Evolutionary conservation across 2,797 vertebrate species (phyloP).

Genomic region (Thaleichthys pacificus): DNA sequence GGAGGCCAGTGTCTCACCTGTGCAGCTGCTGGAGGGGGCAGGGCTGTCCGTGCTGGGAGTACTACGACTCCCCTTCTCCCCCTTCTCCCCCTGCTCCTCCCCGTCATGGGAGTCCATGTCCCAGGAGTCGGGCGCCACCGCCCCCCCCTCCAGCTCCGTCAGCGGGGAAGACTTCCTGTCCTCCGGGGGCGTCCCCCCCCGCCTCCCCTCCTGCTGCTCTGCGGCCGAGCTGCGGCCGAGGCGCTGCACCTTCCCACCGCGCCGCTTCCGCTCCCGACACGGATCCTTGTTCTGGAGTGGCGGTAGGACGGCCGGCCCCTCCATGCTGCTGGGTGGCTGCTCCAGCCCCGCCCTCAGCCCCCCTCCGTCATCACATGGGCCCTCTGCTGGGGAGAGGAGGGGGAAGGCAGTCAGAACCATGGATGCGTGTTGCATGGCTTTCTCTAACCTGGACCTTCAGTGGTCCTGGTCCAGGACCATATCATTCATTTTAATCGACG

Average conservation of each 20-base stretch:
- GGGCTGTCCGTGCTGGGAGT: conserved; percentile 10
- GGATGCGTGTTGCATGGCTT: not conserved
- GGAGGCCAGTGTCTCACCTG: conserved; percentile 4
- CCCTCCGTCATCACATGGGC: conserved; percentile 15
- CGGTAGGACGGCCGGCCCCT: not conserved
- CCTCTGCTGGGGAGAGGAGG: conserved; percentile 4
- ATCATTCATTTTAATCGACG: too few relatives aligned
- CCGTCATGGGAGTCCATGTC: conserved; percentile 1
- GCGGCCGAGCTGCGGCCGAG: too few relatives aligned
- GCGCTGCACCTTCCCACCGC: not conserved
- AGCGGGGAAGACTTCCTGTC: not conserved
- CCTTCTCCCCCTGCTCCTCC: conserved; percentile 20
- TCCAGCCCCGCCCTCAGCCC: conserved; percentile 8
- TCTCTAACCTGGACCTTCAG: too few relatives aligned
- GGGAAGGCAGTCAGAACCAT: not conserved
- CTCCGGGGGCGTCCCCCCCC: not conserved
- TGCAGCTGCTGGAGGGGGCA: conserved; percentile 19
- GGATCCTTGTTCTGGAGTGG: not conserved
- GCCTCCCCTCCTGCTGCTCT: not conserved
- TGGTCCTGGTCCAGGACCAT: not conserved
- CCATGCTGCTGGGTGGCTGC: conserved; percentile 12
- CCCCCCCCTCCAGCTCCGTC: not conserved
- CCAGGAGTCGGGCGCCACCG: not conserved
- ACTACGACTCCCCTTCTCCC: conserved; percentile 11
- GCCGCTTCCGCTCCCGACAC: not conserved